Base-by-base conservation (phyloP, 2,797 vertebrate genomes). In the Vespertilio murinus region DNA sequence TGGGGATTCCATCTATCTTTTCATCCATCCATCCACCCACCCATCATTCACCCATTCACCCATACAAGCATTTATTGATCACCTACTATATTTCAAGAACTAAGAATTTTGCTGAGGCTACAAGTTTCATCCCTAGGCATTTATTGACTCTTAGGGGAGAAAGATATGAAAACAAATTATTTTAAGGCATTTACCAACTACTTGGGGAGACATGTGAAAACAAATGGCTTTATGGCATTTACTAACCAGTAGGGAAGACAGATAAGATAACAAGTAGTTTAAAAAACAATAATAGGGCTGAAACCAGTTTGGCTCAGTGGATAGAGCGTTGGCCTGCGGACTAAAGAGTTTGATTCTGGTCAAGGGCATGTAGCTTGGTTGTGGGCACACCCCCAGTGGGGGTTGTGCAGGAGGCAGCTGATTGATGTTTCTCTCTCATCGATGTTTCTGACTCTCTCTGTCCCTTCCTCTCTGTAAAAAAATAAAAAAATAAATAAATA, bases 211-310 rank as follows among this genome's bases (percentile, higher is more conserved):
- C n/a, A 45, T 71, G 67, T n/a, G 18, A 78, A 96, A 95, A 89
- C 42, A 90, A 59, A 35, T 54, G 45, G 35, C 88, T 52, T 87
- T 92, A 30, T 56, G 64, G 30, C 12, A 64, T 70, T 90, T 95
- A 88, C 3, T 78, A 56, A 73, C 23, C 40, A 73, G 13, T 54
- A 54, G 33, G 67, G 35, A 28, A 88, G 13, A 9, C 38, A 33
- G 5, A 64, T 73, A 78, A 28, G n/a, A 74, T 95, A 95, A 87
- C 52, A 88, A 38, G 28, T 47, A 35, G 33, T 95, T 52, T 89
- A n/a, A 49, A 77, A 61, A 61, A 5, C 13, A 61, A 30, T 61
- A 61, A 61, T 61, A 30, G 12, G 28, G n/a, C n/a, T n/a, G n/a
- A n/a, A n/a, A n/a, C n/a, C n/a, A n/a, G n/a, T n/a, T n/a, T n/a